phyloP scores from a whole-genome alignment of 2,797 vertebrate species.

The Spinus pinus region DNA sequence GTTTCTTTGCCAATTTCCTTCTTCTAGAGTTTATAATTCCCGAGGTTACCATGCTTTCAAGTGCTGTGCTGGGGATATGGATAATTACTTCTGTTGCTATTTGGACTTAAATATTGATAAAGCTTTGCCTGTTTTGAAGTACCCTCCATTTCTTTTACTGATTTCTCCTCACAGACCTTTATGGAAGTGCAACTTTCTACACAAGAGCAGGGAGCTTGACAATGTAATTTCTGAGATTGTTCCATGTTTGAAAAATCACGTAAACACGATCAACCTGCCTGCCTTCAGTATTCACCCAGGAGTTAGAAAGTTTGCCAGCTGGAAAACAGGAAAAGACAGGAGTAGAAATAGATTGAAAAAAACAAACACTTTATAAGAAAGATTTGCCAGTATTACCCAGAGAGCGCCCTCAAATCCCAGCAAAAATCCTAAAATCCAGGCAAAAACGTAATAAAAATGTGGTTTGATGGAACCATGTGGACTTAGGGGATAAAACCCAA shows the following conservation, averaged over 20 bases:
- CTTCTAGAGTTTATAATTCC: slow-evolving; percentile 21
- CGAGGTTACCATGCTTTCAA: not conserved
- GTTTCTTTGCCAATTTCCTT: slow-evolving; percentile 11
- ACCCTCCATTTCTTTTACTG: not conserved
- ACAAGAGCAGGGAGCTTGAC: not conserved
- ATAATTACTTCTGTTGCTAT: slow-evolving; percentile 46
- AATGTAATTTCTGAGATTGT: not conserved
- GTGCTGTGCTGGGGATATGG: not conserved
- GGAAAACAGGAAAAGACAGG: slow-evolving; percentile 44
- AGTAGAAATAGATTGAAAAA: not conserved
- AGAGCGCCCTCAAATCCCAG: not conserved
- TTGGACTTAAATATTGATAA: not conserved
- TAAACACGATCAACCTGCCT: not conserved
- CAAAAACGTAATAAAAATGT: not conserved
- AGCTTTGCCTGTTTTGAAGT: not conserved
- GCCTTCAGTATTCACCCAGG: not conserved
- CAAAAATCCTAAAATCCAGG: not conserved
- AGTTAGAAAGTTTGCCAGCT: slow-evolving; percentile 21
- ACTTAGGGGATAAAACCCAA: not conserved
- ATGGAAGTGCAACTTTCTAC: not conserved
- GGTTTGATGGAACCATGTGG: not conserved
- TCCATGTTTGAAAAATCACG: not conserved
- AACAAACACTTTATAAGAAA: not conserved
- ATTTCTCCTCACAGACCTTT: slow-evolving; percentile 6
- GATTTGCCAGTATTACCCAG: not conserved